These are phyloP conservation scores for Sericinus montela DNA, from an alignment of 2,888 invertebrate genomes.

Conservation along the genomic window DNA sequence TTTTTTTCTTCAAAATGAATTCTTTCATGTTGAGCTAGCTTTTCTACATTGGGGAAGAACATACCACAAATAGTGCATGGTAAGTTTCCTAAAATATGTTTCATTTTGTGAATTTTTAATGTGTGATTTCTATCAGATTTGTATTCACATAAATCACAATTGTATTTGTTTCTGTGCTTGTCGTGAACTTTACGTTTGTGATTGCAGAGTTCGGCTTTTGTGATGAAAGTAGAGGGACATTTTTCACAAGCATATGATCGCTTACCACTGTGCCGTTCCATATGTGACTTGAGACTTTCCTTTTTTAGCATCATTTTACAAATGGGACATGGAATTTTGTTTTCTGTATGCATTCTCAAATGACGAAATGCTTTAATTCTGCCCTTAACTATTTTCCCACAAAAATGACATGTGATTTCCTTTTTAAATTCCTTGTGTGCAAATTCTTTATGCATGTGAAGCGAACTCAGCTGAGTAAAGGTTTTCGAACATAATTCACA, in stretches of 20 bases:
- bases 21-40: constrained; percentile 42
- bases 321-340: constrained; percentile 36
- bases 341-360: constrained; percentile 36
- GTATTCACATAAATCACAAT: constrained; percentile 52
- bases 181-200: constrained; percentile 46
- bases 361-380: constrained; percentile 46
- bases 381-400: constrained; percentile 53
- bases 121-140: constrained; percentile 29
- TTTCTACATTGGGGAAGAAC: constrained; percentile 43
- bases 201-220: constrained; percentile 48
- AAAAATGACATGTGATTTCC: constrained; percentile 52
- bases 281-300: constrained; percentile 37
- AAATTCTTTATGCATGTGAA: constrained; percentile 47
- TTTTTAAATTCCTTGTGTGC: constrained; percentile 40
- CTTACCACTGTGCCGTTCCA: constrained; percentile 48
- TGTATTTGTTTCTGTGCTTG: constrained; percentile 32
- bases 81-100: constrained; percentile 43
- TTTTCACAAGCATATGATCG: constrained; percentile 53
- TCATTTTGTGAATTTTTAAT: constrained; percentile 41
- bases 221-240: constrained; percentile 54
- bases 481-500: constrained; percentile 46
- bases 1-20: constrained; percentile 49
- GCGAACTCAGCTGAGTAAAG: constrained; percentile 49
- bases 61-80: constrained; percentile 51
- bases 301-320: constrained; percentile 43